Evolutionary conservation across 2,797 vertebrate species (phyloP), one percentile per base, ranked within the genome.

Genomic region (Semaprochilodus insignis): DNA sequence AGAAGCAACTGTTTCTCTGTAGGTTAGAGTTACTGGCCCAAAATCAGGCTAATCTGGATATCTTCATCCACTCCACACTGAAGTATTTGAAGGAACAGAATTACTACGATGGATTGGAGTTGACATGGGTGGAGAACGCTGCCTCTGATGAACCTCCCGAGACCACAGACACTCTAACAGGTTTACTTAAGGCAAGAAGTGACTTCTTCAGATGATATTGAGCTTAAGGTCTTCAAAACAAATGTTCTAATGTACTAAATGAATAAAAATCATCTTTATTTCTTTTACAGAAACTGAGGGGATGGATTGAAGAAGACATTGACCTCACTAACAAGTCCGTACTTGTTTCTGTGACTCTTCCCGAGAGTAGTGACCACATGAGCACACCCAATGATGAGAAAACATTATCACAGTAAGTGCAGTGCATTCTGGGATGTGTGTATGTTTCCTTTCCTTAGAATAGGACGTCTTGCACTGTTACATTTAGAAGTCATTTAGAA

Each of bases 91-190:
- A 77, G 76, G 65, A 78, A 66, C 74, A 86, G 23, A 74, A 73
- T 73, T 85, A 83, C 73, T 85, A 83, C 70, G 88, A 89, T 10
- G 86, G 88, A 31, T 51, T 88, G 52, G 85, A 89, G 17, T 23
- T 87, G 36, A 72, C 57, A 66, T 87, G 75, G 83, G 31, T 81
- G 65, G 81, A 83, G 2, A n/a, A 69, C 44, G 23, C 8, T n/a
- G 8, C 34, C 77, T 78, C 78, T 57, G 62, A 57, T 55, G 23
- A 40, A 80, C 52, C 67, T 27, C 74, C 16, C 52, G 48, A 44
- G 23, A 74, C 17, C 77, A 81, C 51, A 72, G 78, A 72, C 54
- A 60, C 67, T 4, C 67, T 83, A 52, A 72, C 23, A 55, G 0
- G 13, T 54, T 60, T 87, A 6, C 54, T 83, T 10, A 81, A 87